These are phyloP conservation scores for Ptychodera flava DNA, from an alignment of 35 echinoderm and acorn worm species.

Conservation along the genomic window DNA sequence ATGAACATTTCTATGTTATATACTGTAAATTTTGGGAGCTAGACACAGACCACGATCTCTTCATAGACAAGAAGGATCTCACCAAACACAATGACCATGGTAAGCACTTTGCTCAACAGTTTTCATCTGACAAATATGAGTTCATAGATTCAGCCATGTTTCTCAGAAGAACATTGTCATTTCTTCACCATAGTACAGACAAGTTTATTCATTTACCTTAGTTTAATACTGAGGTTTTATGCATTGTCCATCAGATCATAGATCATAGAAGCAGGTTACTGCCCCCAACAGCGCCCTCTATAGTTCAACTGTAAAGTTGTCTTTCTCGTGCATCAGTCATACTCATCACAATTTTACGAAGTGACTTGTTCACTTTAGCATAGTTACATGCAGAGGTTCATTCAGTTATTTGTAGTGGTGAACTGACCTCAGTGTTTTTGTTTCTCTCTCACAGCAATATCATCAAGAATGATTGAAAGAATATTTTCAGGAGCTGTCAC, in stretches of 20 bases:
- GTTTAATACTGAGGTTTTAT: no score
- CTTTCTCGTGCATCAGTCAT: not conserved
- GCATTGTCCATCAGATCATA: no score
- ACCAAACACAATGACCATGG: slow-evolving; percentile 90
- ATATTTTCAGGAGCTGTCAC: slow-evolving; percentile 98
- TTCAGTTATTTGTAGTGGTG: not conserved
- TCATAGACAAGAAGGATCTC: slow-evolving; percentile 87
- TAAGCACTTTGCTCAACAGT: slow-evolving; percentile 15
- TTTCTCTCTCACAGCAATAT: slow-evolving; percentile 48
- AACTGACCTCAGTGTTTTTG: no score
- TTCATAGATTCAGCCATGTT: no score
- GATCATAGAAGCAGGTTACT: no score
- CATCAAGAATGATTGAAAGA: slow-evolving; percentile 95
- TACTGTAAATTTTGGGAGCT: slow-evolving; percentile 99
- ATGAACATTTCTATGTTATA: slow-evolving; percentile 99
- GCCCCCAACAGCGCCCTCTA: no score
- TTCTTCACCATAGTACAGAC: no score
- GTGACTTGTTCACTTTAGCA: not conserved
- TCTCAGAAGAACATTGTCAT: no score
- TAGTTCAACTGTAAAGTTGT: no score
- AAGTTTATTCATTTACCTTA: no score
- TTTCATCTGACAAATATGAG: no score
- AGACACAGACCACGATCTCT: slow-evolving; percentile 91
- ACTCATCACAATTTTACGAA: not conserved
- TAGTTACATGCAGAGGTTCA: not conserved